A percentile compares a stretch with the other conserved stretches of the same genome.
Conservation (phyloP, 2,888 invertebrate genomes). For the Phalera bucephala region DNA sequence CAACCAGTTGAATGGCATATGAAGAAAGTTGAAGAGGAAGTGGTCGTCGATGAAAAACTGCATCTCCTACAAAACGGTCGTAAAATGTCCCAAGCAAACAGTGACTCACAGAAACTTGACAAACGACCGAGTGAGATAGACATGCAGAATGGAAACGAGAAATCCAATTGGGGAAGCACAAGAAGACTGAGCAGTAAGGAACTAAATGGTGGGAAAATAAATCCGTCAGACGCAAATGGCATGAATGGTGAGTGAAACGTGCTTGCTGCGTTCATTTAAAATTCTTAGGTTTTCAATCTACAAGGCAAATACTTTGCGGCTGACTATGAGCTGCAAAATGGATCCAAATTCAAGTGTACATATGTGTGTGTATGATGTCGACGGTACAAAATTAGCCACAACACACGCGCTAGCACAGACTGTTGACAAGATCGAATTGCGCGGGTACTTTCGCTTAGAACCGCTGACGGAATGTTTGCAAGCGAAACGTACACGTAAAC, state of each 20-base stretch:
- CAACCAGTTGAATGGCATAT: slow-evolving; percentile 84
- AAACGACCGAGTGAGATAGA: slow-evolving; percentile 33
- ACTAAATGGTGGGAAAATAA: slow-evolving; percentile 34
- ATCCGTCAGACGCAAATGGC: slow-evolving; percentile 39
- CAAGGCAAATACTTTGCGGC: too few species aligned
- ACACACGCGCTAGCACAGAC: too few species aligned
- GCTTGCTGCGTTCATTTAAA: slow-evolving; percentile 16
- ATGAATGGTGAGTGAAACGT: slow-evolving; percentile 42
- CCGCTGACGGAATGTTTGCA: too few species aligned
- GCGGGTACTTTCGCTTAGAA: too few species aligned
- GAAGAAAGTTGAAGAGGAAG: slow-evolving; percentile 65
- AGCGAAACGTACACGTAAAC: too few species aligned
- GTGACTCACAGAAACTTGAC: slow-evolving; percentile 33
- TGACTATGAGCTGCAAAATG: too few species aligned
- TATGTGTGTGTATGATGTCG: too few species aligned
- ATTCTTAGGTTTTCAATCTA: slow-evolving; percentile 7
- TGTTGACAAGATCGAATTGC: too few species aligned
- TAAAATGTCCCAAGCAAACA: slow-evolving; percentile 47
- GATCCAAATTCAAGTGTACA: too few species aligned
- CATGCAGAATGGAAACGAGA: slow-evolving; percentile 31
- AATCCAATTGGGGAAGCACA: slow-evolving; percentile 22
- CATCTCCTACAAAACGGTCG: slow-evolving; percentile 54
- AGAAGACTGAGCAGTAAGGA: slow-evolving; percentile 51
- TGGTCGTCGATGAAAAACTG: slow-evolving; percentile 61
- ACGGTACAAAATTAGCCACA: too few species aligned